Conservation (phyloP, 2,113 vertebrate species). For the Stegastes partitus region DNA sequence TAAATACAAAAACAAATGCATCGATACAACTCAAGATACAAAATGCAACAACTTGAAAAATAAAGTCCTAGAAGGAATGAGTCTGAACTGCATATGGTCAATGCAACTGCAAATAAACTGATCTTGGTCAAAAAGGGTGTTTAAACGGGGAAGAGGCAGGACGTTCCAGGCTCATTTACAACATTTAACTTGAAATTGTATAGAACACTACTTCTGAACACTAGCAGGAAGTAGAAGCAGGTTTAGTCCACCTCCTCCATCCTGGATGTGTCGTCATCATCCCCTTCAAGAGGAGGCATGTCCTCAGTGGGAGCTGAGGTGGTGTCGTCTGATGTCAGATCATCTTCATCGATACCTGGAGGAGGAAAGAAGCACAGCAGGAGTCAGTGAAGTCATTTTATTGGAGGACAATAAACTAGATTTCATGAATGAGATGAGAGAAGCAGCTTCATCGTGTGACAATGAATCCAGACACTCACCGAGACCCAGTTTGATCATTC, state of each 20-base stretch:
- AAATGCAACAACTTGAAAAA: slow-evolving; percentile 58
- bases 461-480: slow-evolving; percentile 65
- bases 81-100: slow-evolving; percentile 29
- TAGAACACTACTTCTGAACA: slow-evolving; percentile 38
- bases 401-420: no score
- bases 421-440: neutral
- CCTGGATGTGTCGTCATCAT: slow-evolving; percentile 94
- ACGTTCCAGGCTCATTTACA: slow-evolving; percentile 60
- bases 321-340: slow-evolving; percentile 86
- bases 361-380: neutral
- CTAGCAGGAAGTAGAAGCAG: neutral
- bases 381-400: neutral
- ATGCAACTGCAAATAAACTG: neutral
- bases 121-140: slow-evolving; percentile 17
- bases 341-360: slow-evolving; percentile 96
- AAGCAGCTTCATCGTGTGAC: neutral
- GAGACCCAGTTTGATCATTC: slow-evolving; percentile 89
- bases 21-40: slow-evolving; percentile 64
- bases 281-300: slow-evolving; percentile 96
- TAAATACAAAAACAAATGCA: slow-evolving; percentile 75
- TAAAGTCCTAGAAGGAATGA: slow-evolving; percentile 42
- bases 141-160: neutral
- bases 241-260: slow-evolving; percentile 98
- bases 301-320: slow-evolving; percentile 89
- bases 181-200: slow-evolving; percentile 59